Evolutionary conservation across 2,888 invertebrate genomes (phyloP), one percentile per base, ranked within the genome.

Genomic region (Leptopilina syphax): DNA sequence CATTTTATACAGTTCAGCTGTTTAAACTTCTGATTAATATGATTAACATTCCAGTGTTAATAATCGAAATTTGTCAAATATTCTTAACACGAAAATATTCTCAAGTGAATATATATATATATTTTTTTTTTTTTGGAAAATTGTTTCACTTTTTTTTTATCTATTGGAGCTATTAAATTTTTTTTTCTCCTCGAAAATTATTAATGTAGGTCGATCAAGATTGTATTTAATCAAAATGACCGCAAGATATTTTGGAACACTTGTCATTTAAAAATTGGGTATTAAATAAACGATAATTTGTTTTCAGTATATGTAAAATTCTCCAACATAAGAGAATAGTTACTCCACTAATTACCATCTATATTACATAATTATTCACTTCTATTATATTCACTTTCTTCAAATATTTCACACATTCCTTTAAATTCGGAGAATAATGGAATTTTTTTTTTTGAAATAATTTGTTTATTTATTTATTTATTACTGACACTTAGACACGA

Each of bases 1-100:
- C 65, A 65, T 63, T 65, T 65, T 34, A 34, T 34, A 34, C 27
- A 65, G 34, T 41, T 34, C 65, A 65, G 65, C 65, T 65, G 65
- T 65, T 13, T 41, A 65, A 65, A 65, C 65, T 65, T 65, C 6
- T 65, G 34, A 10, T 24, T 12, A 65, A 44, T 44, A 44, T 44
- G 44, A 44, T 44, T 8, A 41, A 27, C 8, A 27, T 24, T 34
- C 5, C 12, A 9, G 12, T 34, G 60, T 63, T 63, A 18, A 18
- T 63, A 18, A 18, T 63, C 63, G 63, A 63, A 63, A 63, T 5
- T 44, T 44, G 3, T 50, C 9, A 34, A 34, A 34, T 34, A 50
- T 50, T 50, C 12, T 50, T 50, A 50, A 50, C 10, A 50, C 1
- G 10, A 50, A 50, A 50, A 50, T 50, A 50, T 34, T 18, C 47